Base-by-base conservation (phyloP, 2,113 vertebrate genomes). In the Paracanthobrama guichenoti region DNA sequence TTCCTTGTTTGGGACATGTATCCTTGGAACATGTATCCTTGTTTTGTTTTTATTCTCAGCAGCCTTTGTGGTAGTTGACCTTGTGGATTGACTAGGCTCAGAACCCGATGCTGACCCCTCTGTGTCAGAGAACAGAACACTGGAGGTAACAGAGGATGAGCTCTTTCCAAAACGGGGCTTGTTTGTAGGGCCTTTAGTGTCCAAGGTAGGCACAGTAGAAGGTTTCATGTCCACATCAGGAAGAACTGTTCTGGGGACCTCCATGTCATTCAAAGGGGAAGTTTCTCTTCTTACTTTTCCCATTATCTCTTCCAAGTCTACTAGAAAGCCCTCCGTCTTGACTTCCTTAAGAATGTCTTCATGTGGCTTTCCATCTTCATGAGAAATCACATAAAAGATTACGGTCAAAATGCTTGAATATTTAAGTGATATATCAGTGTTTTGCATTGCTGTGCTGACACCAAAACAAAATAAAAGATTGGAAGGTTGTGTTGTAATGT, bases 281-380 rank as follows among this genome's bases (percentile, higher is more conserved):
- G 13, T 55, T 73, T n/a, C 44, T 73, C 4, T 6, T 57, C 26
- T 24, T 8, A 16, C 10, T 39, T 44, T 28, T 81, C 48, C 24
- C 9, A 31, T 18, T 20, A 75, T 55, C 3, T 75, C 48, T 28
- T 75, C 76, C 57, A 53, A 4, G 24, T 60, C 31, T n/a, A 87
- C 81, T 48, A 85, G 24, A 72, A 87, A 89, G 31, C 84, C 86
- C 3, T 87, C 88, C 42, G 64, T 74, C 18, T 26, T 22, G 16
- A 35, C 81, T 28, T 89, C 86, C 13, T 82, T 55, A 28, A 87
- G 46, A 60, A 84, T 62, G 28, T 84, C 84, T 48, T 78, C 79
- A 79, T 78, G 69, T 74, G 9, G 48, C 46, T 74, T 66, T 84
- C 24, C 14, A 62, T 20, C 86, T 86, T 55, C 14, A 13, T 28